phyloP scores from a whole-genome alignment of 2,113 vertebrate genomes.

The Serinus canaria region DNA sequence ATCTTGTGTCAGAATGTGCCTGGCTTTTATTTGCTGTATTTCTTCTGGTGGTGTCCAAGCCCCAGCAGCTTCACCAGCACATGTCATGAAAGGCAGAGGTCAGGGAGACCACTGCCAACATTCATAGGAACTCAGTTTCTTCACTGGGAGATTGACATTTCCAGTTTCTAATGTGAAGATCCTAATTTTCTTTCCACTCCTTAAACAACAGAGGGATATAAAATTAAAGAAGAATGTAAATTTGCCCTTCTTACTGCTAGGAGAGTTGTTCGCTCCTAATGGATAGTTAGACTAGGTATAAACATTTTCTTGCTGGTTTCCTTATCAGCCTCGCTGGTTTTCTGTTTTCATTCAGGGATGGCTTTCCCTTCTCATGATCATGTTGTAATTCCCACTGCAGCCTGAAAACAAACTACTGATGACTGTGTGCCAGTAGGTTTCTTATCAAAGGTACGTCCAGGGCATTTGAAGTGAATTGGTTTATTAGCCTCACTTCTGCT shows the following conservation, averaged over 20 bases:
- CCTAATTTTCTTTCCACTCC: neutral
- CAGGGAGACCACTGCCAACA: neutral
- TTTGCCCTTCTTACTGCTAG: neutral
- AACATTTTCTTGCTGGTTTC: neutral
- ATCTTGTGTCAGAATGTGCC: neutral
- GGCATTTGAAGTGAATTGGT: neutral
- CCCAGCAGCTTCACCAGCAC: accelerated
- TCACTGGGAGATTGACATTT: neutral
- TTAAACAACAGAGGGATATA: neutral
- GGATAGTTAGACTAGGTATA: neutral
- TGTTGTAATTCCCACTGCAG: neutral
- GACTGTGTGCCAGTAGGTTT: neutral
- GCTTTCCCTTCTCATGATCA: neutral
- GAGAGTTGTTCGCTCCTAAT: neutral
- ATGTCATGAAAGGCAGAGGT: accelerated
- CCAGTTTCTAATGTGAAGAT: neutral
- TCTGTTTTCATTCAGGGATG: neutral
- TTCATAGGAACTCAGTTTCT: accelerated
- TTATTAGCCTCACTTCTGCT: neutral
- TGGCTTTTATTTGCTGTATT: neutral
- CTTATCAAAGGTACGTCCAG: neutral
- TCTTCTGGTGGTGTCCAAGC: neutral
- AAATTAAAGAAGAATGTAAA: neutral
- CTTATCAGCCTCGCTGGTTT: neutral
- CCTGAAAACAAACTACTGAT: neutral